Evolutionary conservation across 2,797 vertebrate species (phyloP).

Genomic region (Darevskia mixta): DNA sequence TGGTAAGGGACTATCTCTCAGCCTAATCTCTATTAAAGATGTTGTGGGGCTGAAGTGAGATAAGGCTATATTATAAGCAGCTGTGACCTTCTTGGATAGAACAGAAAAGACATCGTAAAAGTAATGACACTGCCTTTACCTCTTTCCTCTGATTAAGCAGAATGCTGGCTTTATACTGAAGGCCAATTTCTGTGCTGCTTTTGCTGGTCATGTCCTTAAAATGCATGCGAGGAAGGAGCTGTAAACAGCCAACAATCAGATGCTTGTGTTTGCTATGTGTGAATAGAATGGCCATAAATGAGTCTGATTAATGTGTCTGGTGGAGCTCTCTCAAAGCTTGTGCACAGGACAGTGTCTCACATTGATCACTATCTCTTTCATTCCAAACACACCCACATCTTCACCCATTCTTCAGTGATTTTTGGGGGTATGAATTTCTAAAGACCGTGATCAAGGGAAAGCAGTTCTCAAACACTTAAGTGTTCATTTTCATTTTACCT

Average conservation of each 20-base stretch:
- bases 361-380: not conserved
- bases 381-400: not conserved
- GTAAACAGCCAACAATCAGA: not conserved
- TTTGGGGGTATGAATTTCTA: not conserved
- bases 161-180: not conserved
- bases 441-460: not conserved
- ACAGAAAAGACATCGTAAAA: not conserved
- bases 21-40: not conserved
- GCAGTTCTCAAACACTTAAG: not conserved
- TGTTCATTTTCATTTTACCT: not conserved
- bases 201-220: not conserved
- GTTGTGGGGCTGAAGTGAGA: not conserved
- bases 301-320: not conserved
- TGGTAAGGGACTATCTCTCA: not conserved
- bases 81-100: not conserved
- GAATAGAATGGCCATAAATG: not conserved
- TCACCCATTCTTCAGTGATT: not conserved
- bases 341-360: no score
- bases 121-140: not conserved
- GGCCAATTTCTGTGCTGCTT: not conserved
- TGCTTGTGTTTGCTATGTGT: not conserved
- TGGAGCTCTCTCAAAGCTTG: not conserved
- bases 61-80: slow-evolving; percentile 18
- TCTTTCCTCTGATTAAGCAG: not conserved
- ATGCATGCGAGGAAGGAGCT: not conserved